phyloP scores from a whole-genome alignment of 2,797 vertebrate genomes.

The Parambassis ranga region DNA sequence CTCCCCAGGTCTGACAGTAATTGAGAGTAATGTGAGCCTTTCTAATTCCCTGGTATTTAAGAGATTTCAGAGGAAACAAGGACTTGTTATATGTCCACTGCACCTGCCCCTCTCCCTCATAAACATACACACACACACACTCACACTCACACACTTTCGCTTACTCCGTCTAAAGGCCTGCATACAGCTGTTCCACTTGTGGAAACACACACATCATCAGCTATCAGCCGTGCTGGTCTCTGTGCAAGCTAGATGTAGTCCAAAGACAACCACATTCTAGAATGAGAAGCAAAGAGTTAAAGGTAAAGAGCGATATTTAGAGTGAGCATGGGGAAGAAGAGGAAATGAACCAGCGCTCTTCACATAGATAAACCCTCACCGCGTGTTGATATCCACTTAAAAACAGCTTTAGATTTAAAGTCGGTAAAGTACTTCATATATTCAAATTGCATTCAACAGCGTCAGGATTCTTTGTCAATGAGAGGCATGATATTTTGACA shows the following conservation, averaged over 20 bases:
- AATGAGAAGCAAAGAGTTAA: background rate
- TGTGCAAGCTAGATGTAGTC: too few relatives aligned
- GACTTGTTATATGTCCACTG: conserved; percentile 53
- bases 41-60: conserved; percentile 64
- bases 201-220: conserved; percentile 33
- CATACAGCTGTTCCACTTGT: conserved; percentile 61
- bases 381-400: conserved; percentile 20
- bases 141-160: conserved; percentile 32
- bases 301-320: conserved; percentile 18
- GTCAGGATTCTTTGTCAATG: conserved; percentile 46
- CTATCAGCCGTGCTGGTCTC: conserved; percentile 28
- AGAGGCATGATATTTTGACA: conserved; percentile 53
- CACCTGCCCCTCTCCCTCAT: conserved; percentile 64
- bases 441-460: conserved; percentile 46
- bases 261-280: conserved; percentile 14
- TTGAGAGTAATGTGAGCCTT: conserved; percentile 68
- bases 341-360: conserved; percentile 32
- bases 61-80: conserved; percentile 64
- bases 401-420: conserved; percentile 18
- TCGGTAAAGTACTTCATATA: conserved; percentile 31
- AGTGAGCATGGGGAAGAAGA: conserved; percentile 3
- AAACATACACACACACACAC: conserved; percentile 34
- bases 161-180: conserved; percentile 29
- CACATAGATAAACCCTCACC: conserved; percentile 15
- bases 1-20: conserved; percentile 61